Conservation (phyloP, 2,888 invertebrate species). For the Spodoptera exigua region DNA sequence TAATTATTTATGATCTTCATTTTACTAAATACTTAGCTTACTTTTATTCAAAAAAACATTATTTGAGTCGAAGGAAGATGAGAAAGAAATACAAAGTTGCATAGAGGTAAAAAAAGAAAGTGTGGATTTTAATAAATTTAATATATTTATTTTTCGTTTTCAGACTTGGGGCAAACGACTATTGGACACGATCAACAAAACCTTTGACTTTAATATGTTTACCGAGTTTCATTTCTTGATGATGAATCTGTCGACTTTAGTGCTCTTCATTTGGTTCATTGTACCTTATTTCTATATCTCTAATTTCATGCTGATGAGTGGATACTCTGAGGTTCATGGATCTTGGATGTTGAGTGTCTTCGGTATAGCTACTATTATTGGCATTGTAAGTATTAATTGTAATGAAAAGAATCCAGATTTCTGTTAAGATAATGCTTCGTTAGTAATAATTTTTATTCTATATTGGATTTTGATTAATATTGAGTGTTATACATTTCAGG, state of each 20-base stretch:
- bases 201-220: slow-evolving; percentile 95
- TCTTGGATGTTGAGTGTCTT: slow-evolving; percentile 95
- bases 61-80: no score
- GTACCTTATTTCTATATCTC: slow-evolving; percentile 98
- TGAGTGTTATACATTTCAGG: slow-evolving; percentile 77
- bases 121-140: neutral
- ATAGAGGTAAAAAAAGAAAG: no score
- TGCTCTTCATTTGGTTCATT: slow-evolving; percentile 98
- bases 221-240: slow-evolving; percentile 94
- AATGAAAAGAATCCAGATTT: neutral
- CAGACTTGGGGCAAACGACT: slow-evolving; percentile 93
- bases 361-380: slow-evolving; percentile 96
- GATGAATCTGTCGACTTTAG: slow-evolving; percentile 96
- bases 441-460: neutral
- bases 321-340: slow-evolving; percentile 91
- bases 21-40: neutral
- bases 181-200: slow-evolving; percentile 91
- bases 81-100: no score
- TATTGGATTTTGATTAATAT: neutral
- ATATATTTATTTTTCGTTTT: slow-evolving; percentile 61
- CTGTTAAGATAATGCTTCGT: neutral
- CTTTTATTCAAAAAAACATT: no score
- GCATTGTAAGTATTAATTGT: slow-evolving; percentile 91
- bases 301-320: slow-evolving; percentile 91
- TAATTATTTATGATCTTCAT: slow-evolving; percentile 70